Conservation (phyloP, 2,888 invertebrate genomes). For the Aspidiotus destructor region DNA sequence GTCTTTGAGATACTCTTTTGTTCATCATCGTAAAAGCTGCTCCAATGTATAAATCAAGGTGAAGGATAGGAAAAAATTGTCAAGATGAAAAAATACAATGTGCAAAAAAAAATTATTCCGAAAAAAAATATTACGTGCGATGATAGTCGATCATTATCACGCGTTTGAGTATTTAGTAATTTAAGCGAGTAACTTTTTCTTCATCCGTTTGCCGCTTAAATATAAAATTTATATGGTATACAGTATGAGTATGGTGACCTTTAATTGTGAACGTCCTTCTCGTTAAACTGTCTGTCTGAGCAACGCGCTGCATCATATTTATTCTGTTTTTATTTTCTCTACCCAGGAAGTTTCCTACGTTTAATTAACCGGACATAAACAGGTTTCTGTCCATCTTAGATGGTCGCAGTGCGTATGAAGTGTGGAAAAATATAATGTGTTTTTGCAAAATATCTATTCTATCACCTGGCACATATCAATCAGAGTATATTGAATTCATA, state of each 20-base stretch:
- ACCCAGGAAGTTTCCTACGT: conserved; percentile 4
- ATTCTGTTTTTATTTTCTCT: conserved; percentile 8
- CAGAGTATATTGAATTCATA: too few species aligned
- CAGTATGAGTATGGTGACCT: conserved; percentile 1
- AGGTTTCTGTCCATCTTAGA: background rate
- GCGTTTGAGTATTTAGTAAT: conserved; percentile 6
- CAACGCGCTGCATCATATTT: conserved; percentile 7
- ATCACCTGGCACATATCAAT: too few species aligned
- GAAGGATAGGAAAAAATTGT: conserved; percentile 3
- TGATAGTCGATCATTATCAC: conserved; percentile 9
- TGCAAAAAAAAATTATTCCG: background rate
- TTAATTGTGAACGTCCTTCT: conserved; percentile 14
- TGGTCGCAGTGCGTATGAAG: background rate
- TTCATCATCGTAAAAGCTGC: background rate
- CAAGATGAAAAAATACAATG: background rate
- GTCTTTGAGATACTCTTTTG: background rate
- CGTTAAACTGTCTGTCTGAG: background rate
- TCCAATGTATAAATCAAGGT: background rate
- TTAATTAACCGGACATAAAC: background rate
- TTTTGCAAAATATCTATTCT: too few species aligned
- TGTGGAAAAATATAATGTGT: too few species aligned
- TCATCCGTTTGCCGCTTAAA: conserved; percentile 1
- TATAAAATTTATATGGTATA: conserved; percentile 1
- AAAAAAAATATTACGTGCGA: background rate
- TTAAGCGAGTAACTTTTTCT: conserved; percentile 10